These are phyloP conservation scores for Lycaon pictus DNA, from an alignment of 2,113 vertebrate species.

Conservation along the genomic window DNA sequence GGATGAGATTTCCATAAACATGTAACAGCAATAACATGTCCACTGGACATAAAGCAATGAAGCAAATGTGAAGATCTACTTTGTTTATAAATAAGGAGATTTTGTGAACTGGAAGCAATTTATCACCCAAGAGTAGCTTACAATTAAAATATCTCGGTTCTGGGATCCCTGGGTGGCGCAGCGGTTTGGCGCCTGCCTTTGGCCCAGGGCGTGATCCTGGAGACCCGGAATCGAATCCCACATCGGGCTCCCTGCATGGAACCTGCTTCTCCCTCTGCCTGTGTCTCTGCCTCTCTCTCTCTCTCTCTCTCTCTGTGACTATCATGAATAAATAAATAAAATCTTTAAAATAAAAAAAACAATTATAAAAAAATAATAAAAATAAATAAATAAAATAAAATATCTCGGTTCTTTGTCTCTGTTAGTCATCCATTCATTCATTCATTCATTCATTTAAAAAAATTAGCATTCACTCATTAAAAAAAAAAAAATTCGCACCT, in stretches of 20 bases:
- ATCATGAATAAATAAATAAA: no score
- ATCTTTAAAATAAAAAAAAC: no score
- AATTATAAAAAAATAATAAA: no score
- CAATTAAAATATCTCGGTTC: constrained; percentile 29
- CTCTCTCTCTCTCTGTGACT: no score
- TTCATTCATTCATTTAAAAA: not conserved
- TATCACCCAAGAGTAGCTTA: not conserved
- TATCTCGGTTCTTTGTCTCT: not conserved
- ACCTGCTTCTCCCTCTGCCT: no score
- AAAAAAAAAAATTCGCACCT: not conserved
- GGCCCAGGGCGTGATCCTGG: no score
- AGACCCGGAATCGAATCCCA: no score
- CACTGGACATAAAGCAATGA: not conserved
- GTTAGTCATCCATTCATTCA: not conserved
- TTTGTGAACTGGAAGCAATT: constrained; percentile 33
- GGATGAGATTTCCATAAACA: not conserved
- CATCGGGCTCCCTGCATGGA: no score
- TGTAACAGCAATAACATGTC: not conserved
- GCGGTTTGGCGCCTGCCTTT: no score
- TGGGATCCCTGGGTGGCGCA: not conserved
- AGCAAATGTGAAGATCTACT: not conserved
- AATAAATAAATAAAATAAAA: not conserved
- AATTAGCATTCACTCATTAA: not conserved
- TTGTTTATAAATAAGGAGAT: not conserved
- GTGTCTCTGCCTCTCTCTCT: no score